phyloP scores from a whole-genome alignment of 2,113 vertebrate genomes.

The Hepsetus odoe region DNA sequence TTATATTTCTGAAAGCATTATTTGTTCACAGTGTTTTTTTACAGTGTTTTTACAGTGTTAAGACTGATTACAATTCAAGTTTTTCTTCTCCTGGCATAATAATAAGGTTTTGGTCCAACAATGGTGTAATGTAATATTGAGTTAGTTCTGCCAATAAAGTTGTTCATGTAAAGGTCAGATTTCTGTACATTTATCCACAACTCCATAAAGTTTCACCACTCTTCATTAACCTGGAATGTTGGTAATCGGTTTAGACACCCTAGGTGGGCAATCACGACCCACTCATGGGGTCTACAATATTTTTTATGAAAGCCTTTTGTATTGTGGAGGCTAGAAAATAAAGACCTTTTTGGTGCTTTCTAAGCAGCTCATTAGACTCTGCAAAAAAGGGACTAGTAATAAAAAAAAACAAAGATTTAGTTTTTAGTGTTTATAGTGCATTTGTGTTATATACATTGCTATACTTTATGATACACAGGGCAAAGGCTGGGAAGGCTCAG shows the following conservation, averaged over 20 bases:
- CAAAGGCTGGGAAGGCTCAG: neutral
- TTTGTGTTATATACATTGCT: neutral
- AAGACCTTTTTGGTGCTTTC: neutral
- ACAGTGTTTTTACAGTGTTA: no score
- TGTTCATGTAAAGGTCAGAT: no score
- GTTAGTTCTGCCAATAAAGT: no score
- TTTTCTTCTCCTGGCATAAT: no score
- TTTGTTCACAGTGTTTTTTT: no score
- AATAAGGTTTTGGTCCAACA: no score
- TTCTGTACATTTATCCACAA: no score
- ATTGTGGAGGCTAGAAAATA: neutral
- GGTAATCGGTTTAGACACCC: neutral
- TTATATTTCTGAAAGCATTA: no score
- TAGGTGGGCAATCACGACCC: neutral
- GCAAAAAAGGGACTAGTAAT: neutral
- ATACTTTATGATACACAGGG: conserved; percentile 18
- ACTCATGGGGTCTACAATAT: neutral
- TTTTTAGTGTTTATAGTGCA: no score
- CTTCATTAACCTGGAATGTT: neutral
- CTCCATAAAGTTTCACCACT: no score
- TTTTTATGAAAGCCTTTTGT: neutral
- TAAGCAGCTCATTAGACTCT: neutral
- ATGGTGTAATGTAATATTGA: no score
- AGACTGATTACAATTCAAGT: neutral
- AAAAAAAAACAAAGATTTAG: neutral